These are phyloP conservation scores for Ciconia boyciana DNA, from an alignment of 2,113 vertebrate genomes.

Conservation along the genomic window DNA sequence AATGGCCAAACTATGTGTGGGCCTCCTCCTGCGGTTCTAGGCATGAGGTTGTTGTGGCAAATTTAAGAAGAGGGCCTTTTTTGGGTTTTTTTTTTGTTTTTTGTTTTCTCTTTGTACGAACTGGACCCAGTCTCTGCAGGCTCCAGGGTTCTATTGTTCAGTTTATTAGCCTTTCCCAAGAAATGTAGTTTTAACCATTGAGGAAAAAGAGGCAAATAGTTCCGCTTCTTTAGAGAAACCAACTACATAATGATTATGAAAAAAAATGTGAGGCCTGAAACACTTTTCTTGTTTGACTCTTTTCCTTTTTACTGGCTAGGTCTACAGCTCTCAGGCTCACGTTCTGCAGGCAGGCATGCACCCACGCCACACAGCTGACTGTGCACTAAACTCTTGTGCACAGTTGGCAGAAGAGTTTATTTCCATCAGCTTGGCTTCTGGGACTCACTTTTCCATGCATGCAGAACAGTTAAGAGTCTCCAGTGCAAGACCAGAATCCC, in stretches of 20 bases:
- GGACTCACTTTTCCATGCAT: neutral
- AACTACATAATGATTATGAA: neutral
- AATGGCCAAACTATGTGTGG: neutral
- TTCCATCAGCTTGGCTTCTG: neutral
- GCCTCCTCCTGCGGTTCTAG: neutral
- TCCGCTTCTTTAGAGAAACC: neutral
- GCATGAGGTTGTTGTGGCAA: conserved; percentile 1
- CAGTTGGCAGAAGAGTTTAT: neutral
- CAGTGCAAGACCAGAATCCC: neutral
- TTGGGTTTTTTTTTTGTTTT: neutral
- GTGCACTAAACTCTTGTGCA: neutral
- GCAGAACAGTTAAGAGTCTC: neutral
- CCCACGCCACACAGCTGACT: neutral
- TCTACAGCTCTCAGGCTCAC: neutral
- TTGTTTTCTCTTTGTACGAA: neutral
- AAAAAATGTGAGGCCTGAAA: neutral
- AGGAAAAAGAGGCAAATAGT: neutral
- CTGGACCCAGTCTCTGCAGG: conserved; percentile 14
- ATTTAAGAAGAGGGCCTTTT: conserved; percentile 16
- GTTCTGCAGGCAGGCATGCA: neutral
- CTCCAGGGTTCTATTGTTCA: conserved; percentile 45
- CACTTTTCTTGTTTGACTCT: neutral
- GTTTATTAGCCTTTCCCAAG: conserved; percentile 47
- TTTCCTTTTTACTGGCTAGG: neutral
- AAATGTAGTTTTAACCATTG: conserved; percentile 43